Base-by-base conservation (phyloP, 2,113 vertebrate species). In the Lethenteron reissneri region DNA sequence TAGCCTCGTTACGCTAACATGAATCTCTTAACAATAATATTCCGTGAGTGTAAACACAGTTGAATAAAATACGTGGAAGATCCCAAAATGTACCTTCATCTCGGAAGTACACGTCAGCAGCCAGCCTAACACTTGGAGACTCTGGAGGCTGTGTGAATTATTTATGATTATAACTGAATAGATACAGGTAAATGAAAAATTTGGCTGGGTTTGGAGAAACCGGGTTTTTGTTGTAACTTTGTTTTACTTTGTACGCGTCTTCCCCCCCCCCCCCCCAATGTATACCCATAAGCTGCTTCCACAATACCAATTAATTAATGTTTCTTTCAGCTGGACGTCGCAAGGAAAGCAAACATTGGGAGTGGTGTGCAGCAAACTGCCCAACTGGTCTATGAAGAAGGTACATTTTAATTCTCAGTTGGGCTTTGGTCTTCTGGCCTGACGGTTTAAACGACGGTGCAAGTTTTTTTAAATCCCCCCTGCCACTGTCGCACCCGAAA, bases 311-410 rank as follows among this genome's bases (percentile, higher is more conserved):
- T 71, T n/a, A 25, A 25, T 25, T 25, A 19, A 69, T 72, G 64
- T 56, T 69, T 57, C 21, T 41, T 81, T 73, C 74, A 99, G 92
- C 83, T 92, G 79, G 86, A 85, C 73, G 83, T 86, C 57, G 80
- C 77, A 1, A 81, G 83, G 77, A 74, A 77, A 69, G 75, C 76
- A 25, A 82, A 83, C 56, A 77, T 76, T 15, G 76, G 76, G 21
- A 69, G 76, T 1, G 83, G 81, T 2, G 78, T 88, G 64, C 83
- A 82, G 76, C 85, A 84, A 78, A 85, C 84, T 71, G 91, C 94
- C 57, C 91, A 91, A 71, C 76, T 97, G 75, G 86, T 97, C 4
- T 99, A 96, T 78, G 92, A 97, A 76, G 94, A 97, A 77, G 91
- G 94, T 97, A 77, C 41, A 41, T 41, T 41, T 41, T 5, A 41